Percentiles rank a stretch among this genome's conserved stretches.
Evolutionary conservation across 2,888 invertebrate species (phyloP).

Genomic region (Drosophila austrosaltans): DNA sequence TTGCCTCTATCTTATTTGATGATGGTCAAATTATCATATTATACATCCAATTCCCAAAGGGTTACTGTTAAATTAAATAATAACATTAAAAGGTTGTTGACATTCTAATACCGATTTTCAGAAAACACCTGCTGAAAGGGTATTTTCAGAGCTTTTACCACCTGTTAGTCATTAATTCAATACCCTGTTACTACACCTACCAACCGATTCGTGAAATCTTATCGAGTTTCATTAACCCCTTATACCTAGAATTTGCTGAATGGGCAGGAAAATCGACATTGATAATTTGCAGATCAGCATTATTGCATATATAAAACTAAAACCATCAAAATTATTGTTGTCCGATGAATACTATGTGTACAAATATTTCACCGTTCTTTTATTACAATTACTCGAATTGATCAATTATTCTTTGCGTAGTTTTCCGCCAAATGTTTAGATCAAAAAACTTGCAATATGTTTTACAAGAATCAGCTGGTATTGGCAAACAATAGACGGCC

Average conservation of each 20-base stretch:
- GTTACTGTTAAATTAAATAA: no score
- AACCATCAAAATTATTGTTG: conserved; percentile 11
- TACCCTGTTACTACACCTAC: background rate
- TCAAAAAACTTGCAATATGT: background rate
- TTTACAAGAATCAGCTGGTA: conserved; percentile 16
- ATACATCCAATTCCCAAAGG: no score
- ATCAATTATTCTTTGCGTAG: background rate
- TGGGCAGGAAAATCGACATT: conserved; percentile 9
- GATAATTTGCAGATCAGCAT: conserved; percentile 9
- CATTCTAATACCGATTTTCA: no score
- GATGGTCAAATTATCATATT: background rate
- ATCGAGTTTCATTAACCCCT: conserved; percentile 42
- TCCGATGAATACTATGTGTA: background rate
- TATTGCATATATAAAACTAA: conserved; percentile 6
- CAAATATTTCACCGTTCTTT: background rate
- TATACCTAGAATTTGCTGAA: conserved; percentile 30
- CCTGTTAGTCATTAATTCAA: conserved; percentile 29
- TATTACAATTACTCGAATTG: no score
- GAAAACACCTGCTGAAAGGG: no score
- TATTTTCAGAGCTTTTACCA: conserved; percentile 15
- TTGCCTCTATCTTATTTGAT: background rate
- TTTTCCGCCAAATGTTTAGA: no score
- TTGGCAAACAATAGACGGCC: background rate
- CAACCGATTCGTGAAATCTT: conserved; percentile 42
- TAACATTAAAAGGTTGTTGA: no score